phyloP scores from a whole-genome alignment of 2,888 invertebrate species.

The Aphidoletes aphidimyza region DNA sequence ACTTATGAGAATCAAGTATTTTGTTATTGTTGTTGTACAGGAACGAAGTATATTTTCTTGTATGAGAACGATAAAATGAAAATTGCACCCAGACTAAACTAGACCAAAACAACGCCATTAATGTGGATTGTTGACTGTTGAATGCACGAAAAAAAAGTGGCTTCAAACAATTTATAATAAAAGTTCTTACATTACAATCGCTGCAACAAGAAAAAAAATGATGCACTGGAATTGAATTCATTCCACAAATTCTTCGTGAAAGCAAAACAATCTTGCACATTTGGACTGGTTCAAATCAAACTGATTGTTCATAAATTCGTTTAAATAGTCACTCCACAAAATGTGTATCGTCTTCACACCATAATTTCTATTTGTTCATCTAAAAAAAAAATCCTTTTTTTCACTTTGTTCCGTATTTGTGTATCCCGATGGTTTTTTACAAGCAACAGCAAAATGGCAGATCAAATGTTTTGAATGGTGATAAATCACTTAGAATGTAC shows the following conservation, averaged over 20 bases:
- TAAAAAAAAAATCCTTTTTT: not conserved
- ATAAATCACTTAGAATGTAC: constrained; percentile 42
- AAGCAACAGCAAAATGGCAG: not conserved
- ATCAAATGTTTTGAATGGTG: not conserved
- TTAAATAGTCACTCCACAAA: not conserved
- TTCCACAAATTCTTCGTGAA: not conserved
- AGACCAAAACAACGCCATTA: not conserved
- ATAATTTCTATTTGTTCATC: not conserved
- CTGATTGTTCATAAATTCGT: not conserved
- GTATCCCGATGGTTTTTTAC: not conserved
- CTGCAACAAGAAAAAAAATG: too few relatives aligned
- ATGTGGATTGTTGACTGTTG: not conserved
- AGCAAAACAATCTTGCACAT: not conserved
- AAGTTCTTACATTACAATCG: not conserved
- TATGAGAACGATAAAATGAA: too few relatives aligned
- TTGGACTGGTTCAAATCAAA: not conserved
- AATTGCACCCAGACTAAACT: too few relatives aligned
- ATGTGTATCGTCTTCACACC: too few relatives aligned
- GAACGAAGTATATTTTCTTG: too few relatives aligned
- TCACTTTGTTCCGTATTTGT: not conserved
- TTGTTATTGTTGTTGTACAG: too few relatives aligned
- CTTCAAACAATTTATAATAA: not conserved
- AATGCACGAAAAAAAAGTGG: not conserved
- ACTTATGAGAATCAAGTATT: too few relatives aligned
- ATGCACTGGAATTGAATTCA: too few relatives aligned